Evolutionary conservation across 2,113 vertebrate species (phyloP).

Genomic region (Dasypus novemcinctus): DNA sequence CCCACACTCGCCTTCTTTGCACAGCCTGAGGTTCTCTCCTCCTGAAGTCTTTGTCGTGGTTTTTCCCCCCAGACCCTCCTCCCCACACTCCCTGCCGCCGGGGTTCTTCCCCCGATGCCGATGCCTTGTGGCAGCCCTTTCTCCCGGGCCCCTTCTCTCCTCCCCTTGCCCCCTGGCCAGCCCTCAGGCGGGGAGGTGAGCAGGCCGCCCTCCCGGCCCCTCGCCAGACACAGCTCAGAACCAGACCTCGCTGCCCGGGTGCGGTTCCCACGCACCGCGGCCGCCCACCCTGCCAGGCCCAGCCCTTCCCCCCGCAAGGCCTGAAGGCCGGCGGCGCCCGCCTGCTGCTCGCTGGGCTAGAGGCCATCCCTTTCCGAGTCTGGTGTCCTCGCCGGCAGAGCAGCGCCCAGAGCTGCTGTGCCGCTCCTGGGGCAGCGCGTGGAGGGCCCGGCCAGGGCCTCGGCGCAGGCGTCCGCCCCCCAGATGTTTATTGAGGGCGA

Average conservation of each 20-base stretch:
- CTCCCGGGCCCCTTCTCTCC: not conserved
- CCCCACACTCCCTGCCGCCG: not conserved
- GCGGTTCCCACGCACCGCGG: too few relatives aligned
- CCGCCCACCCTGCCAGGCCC: not conserved
- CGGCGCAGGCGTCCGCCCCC: not conserved
- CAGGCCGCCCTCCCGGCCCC: not conserved
- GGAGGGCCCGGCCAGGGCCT: not conserved
- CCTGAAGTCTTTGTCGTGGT: not conserved
- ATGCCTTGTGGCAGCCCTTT: too few relatives aligned
- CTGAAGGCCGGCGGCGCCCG: not conserved
- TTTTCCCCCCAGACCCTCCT: not conserved
- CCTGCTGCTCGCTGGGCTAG: not conserved
- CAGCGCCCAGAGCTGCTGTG: not conserved
- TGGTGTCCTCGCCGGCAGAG: not conserved
- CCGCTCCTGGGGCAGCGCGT: not conserved
- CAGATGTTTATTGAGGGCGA: not conserved
- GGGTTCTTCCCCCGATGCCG: not conserved
- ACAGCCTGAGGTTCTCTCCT: not conserved
- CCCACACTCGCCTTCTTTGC: not conserved
- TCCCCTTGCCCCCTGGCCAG: not conserved
- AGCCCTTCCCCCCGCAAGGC: not conserved
- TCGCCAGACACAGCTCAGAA: not conserved
- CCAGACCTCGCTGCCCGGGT: not conserved
- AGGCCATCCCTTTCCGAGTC: not conserved
- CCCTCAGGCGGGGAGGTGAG: not conserved